These are phyloP conservation scores for Paralichthys olivaceus DNA, from an alignment of 2,113 vertebrate genomes.

Conservation along the genomic window DNA sequence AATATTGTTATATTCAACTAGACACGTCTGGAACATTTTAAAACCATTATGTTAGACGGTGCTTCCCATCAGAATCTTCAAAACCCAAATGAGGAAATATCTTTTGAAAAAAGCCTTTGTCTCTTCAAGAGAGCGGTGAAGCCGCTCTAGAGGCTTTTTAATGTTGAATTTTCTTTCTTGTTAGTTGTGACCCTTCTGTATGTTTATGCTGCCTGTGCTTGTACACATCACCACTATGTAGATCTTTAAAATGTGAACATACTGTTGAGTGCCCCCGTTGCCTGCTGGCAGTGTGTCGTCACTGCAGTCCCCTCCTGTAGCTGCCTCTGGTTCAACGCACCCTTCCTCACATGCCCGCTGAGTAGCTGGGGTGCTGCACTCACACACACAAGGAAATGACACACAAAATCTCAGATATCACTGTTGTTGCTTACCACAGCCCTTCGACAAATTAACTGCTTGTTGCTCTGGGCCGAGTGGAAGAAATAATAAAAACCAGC, in stretches of 20 bases:
- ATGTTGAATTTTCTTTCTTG: not conserved
- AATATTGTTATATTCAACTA: not conserved
- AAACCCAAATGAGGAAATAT: constrained; percentile 3
- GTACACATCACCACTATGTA: not conserved
- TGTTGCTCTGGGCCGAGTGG: constrained; percentile 19
- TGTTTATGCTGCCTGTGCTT: not conserved
- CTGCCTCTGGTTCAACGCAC: constrained; percentile 70
- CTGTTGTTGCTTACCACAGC: constrained; percentile 11
- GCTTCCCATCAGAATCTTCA: not conserved
- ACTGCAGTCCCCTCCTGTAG: constrained; percentile 67
- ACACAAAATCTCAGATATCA: constrained; percentile 44
- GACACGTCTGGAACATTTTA: not conserved
- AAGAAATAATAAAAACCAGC: constrained; percentile 17
- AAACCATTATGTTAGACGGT: not conserved
- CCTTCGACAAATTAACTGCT: constrained; percentile 32
- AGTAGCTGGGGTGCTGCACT: constrained; percentile 43
- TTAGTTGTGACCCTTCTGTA: not conserved
- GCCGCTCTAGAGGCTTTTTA: not conserved
- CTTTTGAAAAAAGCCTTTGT: too few species aligned
- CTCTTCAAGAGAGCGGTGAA: not conserved
- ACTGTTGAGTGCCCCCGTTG: constrained; percentile 74
- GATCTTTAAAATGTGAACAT: constrained; percentile 48
- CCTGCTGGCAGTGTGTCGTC: constrained; percentile 70
- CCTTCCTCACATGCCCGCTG: constrained; percentile 73
- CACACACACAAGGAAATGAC: constrained; percentile 38